Conservation (phyloP, 2,113 vertebrate genomes). For the Brachyistius frenatus region DNA sequence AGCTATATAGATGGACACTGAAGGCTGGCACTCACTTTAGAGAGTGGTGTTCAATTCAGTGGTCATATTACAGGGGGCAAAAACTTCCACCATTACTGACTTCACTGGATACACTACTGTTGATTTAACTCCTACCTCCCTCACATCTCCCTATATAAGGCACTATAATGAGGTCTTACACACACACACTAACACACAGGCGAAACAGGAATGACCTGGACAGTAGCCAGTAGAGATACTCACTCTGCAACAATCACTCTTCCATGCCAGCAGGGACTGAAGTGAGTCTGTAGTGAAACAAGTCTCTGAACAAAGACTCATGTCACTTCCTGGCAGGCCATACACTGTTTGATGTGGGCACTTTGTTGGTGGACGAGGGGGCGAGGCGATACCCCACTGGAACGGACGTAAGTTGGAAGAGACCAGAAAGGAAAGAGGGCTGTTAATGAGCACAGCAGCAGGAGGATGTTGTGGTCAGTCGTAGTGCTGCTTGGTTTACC, state of each 20-base stretch:
- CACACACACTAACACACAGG: constrained; percentile 48
- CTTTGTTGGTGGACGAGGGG: constrained; percentile 57
- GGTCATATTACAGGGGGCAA: constrained; percentile 1
- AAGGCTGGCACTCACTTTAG: constrained; percentile 9
- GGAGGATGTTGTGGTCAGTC: constrained; percentile 69
- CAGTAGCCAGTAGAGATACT: constrained; percentile 56
- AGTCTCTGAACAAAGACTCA: constrained; percentile 61
- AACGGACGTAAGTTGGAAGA: constrained; percentile 51
- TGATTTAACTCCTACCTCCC: constrained; percentile 1
- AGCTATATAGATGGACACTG: constrained; percentile 66
- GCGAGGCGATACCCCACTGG: constrained; percentile 54
- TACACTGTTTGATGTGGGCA: constrained; percentile 66
- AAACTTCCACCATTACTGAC: constrained; percentile 11
- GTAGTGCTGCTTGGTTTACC: constrained; percentile 45
- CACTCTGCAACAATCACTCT: constrained; percentile 34
- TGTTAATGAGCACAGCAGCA: constrained; percentile 67
- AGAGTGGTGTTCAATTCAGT: constrained; percentile 20
- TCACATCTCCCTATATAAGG: constrained; percentile 55
- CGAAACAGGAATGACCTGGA: constrained; percentile 58
- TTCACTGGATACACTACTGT: constrained; percentile 10
- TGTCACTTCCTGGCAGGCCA: constrained; percentile 66
- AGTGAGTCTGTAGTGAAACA: constrained; percentile 44
- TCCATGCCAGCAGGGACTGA: constrained; percentile 37
- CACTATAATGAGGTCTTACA: constrained; percentile 40
- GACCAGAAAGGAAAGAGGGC: constrained; percentile 34